Evolutionary conservation across 1,140 invertebrate genomes (phyloP).

Genomic region (Sweltsa coloradensis): DNA sequence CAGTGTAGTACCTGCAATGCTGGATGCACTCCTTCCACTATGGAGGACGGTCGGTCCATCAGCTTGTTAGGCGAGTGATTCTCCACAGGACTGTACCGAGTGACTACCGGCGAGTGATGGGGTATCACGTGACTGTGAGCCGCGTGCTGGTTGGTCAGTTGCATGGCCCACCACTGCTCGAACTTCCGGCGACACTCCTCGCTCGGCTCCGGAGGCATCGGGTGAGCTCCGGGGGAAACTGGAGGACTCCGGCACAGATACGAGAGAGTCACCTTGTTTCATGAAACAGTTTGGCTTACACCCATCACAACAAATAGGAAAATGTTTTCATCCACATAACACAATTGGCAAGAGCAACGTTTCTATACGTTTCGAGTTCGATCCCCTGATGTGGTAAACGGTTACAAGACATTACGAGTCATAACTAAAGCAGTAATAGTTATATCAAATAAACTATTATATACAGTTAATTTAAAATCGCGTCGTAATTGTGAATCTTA

Average conservation of each 20-base stretch:
- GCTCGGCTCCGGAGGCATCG: neutral
- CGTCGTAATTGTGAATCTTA: too few species aligned
- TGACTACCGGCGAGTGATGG: neutral
- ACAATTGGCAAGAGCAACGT: too few species aligned
- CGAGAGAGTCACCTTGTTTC: slow-evolving; percentile 10
- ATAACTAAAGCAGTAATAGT: too few species aligned
- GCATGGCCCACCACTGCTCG: slow-evolving; percentile 11
- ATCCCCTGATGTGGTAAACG: too few species aligned
- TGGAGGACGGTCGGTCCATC: neutral
- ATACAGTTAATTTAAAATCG: too few species aligned
- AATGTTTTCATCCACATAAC: too few species aligned
- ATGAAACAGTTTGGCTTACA: too few species aligned
- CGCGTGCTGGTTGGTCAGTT: neutral
- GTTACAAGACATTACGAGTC: too few species aligned
- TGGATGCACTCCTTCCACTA: slow-evolving; percentile 4
- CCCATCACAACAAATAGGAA: too few species aligned
- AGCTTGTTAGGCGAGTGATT: neutral
- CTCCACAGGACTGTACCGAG: neutral
- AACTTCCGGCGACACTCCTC: slow-evolving; percentile 8
- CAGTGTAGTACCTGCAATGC: slow-evolving; percentile 9
- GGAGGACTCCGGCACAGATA: slow-evolving; percentile 1
- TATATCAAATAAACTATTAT: too few species aligned
- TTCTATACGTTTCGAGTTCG: too few species aligned
- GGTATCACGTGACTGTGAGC: neutral
- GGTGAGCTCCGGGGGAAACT: neutral